Evolutionary conservation across 2,888 invertebrate genomes (phyloP).

Genomic region (Lepidonotus clava): DNA sequence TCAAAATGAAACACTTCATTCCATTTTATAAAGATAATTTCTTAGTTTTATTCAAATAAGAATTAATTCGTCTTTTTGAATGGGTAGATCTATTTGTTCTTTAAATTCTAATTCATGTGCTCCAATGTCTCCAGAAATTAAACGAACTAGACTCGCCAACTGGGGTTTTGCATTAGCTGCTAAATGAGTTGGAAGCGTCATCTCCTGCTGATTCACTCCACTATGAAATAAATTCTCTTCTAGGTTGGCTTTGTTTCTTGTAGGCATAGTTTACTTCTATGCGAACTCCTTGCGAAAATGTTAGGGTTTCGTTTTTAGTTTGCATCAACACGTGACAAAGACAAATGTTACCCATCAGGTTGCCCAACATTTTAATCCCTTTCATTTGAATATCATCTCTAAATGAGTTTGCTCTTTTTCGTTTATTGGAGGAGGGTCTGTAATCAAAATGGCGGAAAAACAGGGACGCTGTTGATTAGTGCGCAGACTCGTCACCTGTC

Average conservation of each 20-base stretch:
- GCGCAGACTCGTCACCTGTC: constrained; percentile 50
- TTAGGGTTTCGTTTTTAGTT: neutral
- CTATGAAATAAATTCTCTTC: neutral
- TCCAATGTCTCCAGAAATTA: no score
- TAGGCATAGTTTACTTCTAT: neutral
- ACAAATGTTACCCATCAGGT: constrained; percentile 19
- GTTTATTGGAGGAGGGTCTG: constrained; percentile 39
- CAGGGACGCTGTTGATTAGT: constrained; percentile 46
- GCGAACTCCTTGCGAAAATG: constrained; percentile 21
- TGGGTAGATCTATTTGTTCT: no score
- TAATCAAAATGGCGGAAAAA: constrained; percentile 52
- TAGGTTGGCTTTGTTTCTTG: neutral
- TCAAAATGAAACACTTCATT: no score
- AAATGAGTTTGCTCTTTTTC: constrained; percentile 47
- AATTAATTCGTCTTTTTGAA: no score
- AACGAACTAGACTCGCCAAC: no score
- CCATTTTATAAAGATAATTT: no score
- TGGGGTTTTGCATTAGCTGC: no score
- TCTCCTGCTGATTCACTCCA: neutral
- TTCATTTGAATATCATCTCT: constrained; percentile 53
- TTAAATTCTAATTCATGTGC: no score
- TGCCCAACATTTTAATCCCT: constrained; percentile 43
- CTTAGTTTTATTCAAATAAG: no score
- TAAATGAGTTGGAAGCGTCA: neutral
- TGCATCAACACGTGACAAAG: constrained; percentile 28